Evolutionary conservation across 1,140 invertebrate genomes (phyloP), one percentile per base, ranked within the genome.

Genomic region (Ceratina calcarata): DNA sequence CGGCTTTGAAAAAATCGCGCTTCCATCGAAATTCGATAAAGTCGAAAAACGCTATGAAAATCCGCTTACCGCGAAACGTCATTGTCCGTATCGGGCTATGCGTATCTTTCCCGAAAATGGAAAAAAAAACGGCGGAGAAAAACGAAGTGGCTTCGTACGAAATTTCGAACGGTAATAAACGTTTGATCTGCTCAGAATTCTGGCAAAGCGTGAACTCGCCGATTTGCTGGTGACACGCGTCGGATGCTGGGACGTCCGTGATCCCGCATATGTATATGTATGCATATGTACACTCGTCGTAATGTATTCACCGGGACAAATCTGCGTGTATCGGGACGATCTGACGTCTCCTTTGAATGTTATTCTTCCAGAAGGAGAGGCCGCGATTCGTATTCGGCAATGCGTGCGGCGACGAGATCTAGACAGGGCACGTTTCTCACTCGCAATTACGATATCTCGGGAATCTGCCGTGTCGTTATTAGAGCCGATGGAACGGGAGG

Each of bases 391-490:
- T 84, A 76, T 81, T 82, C 68, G 80, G 20, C 72, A 61, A 64
- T 76, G 80, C 80, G 70, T 82, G 70, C 37, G 37, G 37, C 37
- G 24, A 55, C 85, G 45, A 87, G 90, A 91, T 91, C 78, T 77
- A 90, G 90, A 90, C 87, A 90, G 20, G 86, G 87, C 89, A 90
- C 89, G 90, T 86, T 83, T 85, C 78, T n/a, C 82, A 55, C 60
- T 76, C 53, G 78, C 74, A 79, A 75, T 84, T 76, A 78, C 74
- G 58, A 65, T 87, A 86, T 84, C 78, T 87, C 64, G 60, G 68
- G 65, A 61, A 85, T 81, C 73, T 37, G 70, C 15, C 70, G 27
- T 69, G 27, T 85, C 71, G 51, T 78, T 71, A 76, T 74, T 80
- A 84, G 32, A 85, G 53, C 27, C 55, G 78, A 79, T 79, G 27